phyloP scores from a whole-genome alignment of 2,888 invertebrate genomes.

The Agonopterix heracliana region DNA sequence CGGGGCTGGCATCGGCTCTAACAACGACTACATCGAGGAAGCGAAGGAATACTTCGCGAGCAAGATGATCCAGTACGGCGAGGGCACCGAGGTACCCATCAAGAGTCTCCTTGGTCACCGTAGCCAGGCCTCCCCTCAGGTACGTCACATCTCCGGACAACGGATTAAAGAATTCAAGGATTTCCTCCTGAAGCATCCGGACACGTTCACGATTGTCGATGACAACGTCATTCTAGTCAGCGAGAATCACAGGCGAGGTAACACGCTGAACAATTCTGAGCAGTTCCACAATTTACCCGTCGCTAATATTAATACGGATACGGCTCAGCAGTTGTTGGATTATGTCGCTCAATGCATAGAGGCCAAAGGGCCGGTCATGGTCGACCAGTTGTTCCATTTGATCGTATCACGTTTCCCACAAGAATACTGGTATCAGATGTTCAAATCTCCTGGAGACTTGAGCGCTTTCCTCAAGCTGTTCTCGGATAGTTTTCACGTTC shows the following conservation, averaged over 20 bases:
- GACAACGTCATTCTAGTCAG: constrained; percentile 88
- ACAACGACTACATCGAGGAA: constrained; percentile 94
- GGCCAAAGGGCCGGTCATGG: constrained; percentile 87
- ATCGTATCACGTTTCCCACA: constrained; percentile 85
- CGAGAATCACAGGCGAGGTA: constrained; percentile 80
- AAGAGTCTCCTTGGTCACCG: constrained; percentile 97
- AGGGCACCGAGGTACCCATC: constrained; percentile 97
- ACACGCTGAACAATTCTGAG: constrained; percentile 79
- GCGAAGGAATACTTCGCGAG: constrained; percentile 98
- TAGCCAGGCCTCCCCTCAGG: constrained; percentile 97
- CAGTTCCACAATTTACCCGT: constrained; percentile 83
- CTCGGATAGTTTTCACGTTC: constrained; percentile 95
- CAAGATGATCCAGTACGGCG: constrained; percentile 96
- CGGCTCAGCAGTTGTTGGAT: constrained; percentile 87
- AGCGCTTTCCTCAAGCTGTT: constrained; percentile 94
- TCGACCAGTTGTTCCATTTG: constrained; percentile 91
- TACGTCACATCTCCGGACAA: constrained; percentile 95
- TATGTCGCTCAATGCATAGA: constrained; percentile 90
- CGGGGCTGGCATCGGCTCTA: constrained; percentile 78
- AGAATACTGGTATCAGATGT: constrained; percentile 89
- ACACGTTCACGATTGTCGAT: constrained; percentile 90
- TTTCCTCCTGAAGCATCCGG: constrained; percentile 89
- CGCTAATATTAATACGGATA: constrained; percentile 87
- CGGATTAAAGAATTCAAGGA: constrained; percentile 96
- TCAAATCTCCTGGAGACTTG: constrained; percentile 93